Conservation (phyloP, 2,888 invertebrate species). For the Choristoneura rosaceana region DNA sequence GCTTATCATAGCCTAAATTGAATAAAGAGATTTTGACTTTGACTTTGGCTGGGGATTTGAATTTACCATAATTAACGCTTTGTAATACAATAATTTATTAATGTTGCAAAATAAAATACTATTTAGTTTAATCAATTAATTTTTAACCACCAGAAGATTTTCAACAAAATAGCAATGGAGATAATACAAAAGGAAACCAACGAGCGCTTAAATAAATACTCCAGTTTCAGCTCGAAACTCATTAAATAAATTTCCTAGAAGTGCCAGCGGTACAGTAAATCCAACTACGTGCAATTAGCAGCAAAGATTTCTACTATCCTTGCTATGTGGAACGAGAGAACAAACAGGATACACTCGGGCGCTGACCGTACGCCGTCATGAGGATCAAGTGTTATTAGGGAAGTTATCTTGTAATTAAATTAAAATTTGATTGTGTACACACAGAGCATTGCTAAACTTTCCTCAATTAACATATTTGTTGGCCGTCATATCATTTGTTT, state of each 20-base stretch:
- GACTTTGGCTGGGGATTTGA: too few species aligned
- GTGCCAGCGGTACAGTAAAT: conserved; percentile 46
- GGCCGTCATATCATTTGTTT: neutral
- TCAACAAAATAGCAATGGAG: conserved; percentile 33
- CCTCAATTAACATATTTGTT: neutral
- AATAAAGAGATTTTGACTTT: too few species aligned
- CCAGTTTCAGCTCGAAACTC: conserved; percentile 49
- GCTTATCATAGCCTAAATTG: too few species aligned
- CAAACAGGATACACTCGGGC: neutral
- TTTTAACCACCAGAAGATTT: neutral
- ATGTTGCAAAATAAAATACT: too few species aligned
- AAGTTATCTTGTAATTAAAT: conserved; percentile 36
- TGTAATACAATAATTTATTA: too few species aligned
- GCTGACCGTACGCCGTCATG: conserved; percentile 21
- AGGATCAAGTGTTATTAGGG: conserved; percentile 35
- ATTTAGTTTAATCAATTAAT: too few species aligned
- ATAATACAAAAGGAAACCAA: conserved; percentile 13
- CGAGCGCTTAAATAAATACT: conserved; percentile 31
- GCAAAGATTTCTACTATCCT: conserved; percentile 33
- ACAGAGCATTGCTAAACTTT: neutral
- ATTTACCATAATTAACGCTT: too few species aligned
- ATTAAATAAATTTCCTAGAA: conserved; percentile 53
- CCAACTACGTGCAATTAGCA: conserved; percentile 44
- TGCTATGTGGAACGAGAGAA: neutral
- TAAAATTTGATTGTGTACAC: conserved; percentile 2